Evolutionary conservation across 2,113 vertebrate genomes (phyloP).

Genomic region (Pica pica): DNA sequence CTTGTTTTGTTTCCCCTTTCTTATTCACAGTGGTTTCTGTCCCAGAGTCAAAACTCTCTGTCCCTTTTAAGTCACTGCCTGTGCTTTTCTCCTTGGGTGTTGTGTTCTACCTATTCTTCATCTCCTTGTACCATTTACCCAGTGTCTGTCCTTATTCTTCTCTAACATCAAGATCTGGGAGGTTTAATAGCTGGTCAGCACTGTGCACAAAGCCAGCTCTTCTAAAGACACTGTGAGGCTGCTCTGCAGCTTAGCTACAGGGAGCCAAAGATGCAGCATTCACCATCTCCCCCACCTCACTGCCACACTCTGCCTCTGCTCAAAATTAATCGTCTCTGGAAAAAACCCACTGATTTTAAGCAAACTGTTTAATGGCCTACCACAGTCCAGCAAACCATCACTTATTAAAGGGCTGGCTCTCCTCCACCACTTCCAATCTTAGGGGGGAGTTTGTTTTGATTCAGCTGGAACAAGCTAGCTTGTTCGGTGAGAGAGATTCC

Average conservation of each 20-base stretch:
- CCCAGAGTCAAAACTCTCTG: not conserved
- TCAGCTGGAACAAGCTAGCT: not conserved
- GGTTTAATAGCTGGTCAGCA: not conserved
- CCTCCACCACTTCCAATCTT: not conserved
- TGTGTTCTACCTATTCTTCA: not conserved
- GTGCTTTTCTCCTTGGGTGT: not conserved
- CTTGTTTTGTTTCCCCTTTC: not conserved
- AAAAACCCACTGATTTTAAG: not conserved
- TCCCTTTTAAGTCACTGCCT: not conserved
- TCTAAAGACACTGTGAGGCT: not conserved
- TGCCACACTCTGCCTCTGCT: not conserved
- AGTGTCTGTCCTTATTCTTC: not conserved
- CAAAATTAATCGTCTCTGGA: not conserved
- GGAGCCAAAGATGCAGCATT: not conserved
- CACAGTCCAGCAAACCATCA: not conserved
- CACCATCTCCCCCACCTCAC: not conserved
- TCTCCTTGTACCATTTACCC: not conserved
- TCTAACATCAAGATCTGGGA: not conserved
- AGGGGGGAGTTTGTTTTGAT: not conserved
- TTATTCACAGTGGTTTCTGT: not conserved
- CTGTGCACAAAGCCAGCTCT: not conserved
- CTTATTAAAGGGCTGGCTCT: not conserved
- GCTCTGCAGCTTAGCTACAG: not conserved
- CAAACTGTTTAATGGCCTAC: not conserved
- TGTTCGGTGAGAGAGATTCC: conserved; percentile 32